Evolutionary conservation across 1,140 invertebrate species (phyloP), one percentile per base, ranked within the genome.

Genomic region (Meloidogyne exigua): DNA sequence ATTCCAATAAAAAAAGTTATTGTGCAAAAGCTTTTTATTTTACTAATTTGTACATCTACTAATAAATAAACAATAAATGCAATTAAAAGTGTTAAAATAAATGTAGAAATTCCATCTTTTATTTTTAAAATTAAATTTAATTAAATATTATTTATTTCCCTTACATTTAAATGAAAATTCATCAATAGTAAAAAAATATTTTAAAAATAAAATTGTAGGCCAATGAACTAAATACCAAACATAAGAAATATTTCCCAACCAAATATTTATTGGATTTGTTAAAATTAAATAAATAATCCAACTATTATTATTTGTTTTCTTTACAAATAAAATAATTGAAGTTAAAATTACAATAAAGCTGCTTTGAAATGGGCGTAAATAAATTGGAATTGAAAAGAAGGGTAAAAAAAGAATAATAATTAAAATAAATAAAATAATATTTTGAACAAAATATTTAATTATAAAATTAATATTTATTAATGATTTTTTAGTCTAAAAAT

Each of bases 161-260:
- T 44, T 68, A 75, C 74, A 39, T 75, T 74, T 75, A 26, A 44
- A 2, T 13, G 74, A 49, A 32, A 75, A 75, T 26, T 75, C 65
- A 26, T 75, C 70, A 39, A 70, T 64, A 18, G 70, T 75, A 64
- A 74, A 75, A 36, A 68, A 75, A 32, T 75, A 75, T 42, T 75
- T 75, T n/a, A 70, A 49, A 64, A 75, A 75, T 23, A 70, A 36
- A 62, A 75, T 70, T 25, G 26, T 42, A 7, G 74, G 74, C 74
- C 74, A 75, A 57, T 75, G 74, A 36, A 75, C 39, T 26, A 71
- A 44, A 26, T 23, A 70, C 32, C n/a, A 73, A 62, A 75, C 12
- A 64, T 75, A 75, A 44, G 74, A 75, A 26, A 75, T 65, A 36
- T 75, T 66, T 0, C 74, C 74, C 13, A 75, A 57, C 65, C 69